Base-by-base conservation (phyloP, 1,140 invertebrate genomes). In the Macrobrachium nipponense region DNA sequence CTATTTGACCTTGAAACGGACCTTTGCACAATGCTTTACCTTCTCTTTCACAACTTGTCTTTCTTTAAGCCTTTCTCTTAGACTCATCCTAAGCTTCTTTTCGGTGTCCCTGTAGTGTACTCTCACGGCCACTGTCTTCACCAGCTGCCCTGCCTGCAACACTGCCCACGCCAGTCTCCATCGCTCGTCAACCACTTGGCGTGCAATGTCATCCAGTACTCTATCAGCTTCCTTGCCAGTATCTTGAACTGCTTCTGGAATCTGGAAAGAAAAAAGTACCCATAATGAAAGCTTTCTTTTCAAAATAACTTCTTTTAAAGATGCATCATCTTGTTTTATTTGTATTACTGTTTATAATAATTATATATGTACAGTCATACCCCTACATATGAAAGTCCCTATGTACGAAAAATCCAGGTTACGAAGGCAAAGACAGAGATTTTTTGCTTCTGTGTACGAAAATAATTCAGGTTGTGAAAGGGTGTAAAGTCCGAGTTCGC, bases 121-220 rank as follows among this genome's bases (percentile, higher is more conserved):
- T 59, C 77, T 72, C 23, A 86, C 78, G 17, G 77, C 62, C 68
- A 86, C 60, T 8, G 44, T 66, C 59, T 58, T 64, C 23, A 86
- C 84, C 36, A 86, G 20, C 58, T 80, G 77, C 5, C 84, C 84
- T 12, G 78, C 77, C 78, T 76, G 72, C 77, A 86, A 60, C 68
- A 86, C 78, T 20, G 84, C 84, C 84, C 84, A 86, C 20, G 84
- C 66, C 66, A 86, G 78, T 59, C 78, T 44, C 66, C 84, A 76
- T 23, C 70, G 76, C 77, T 86, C 84, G 5, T 44, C 36, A 11
- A 70, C 68, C 23, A 86, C 84, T 51, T 23, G 11, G 15, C 51
- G 17, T 36, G 51, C 59, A 51, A 59, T 73, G 27, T 72, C 51
- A 14, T 27, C 44, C 5, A 86, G 27, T 17, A 18, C 8, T 12